Evolutionary conservation across 2,888 invertebrate genomes (phyloP).

Genomic region (Sussaba pulchella): DNA sequence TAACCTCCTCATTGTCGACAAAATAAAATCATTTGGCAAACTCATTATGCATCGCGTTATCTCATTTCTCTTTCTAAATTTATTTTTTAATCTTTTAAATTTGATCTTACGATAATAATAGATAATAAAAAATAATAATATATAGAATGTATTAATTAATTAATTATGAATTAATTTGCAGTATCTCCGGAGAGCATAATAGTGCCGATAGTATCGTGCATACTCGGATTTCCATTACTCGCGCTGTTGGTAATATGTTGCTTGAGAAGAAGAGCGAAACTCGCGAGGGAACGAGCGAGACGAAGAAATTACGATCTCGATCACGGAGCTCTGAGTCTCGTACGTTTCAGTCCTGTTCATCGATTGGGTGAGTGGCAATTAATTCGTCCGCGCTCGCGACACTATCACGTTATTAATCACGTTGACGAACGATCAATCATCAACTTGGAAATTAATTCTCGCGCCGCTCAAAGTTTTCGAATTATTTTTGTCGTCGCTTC

Average conservation of each 20-base stretch:
- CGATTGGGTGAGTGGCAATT: conserved; percentile 86
- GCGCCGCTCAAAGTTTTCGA: neutral
- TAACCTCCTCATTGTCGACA: too few relatives aligned
- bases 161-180: too few relatives aligned
- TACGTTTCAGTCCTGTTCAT: conserved; percentile 91
- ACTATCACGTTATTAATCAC: neutral
- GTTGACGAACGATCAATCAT: conserved; percentile 44
- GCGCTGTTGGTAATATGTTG: conserved; percentile 95
- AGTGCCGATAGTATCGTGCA: conserved; percentile 95
- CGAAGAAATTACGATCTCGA: conserved; percentile 93
- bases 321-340: conserved; percentile 93
- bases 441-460: neutral
- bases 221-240: conserved; percentile 94
- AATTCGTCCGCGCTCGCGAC: neutral
- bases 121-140: too few relatives aligned
- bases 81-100: too few relatives aligned
- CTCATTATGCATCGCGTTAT: neutral
- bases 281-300: conserved; percentile 93
- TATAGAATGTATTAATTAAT: too few relatives aligned
- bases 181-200: conserved; percentile 95
- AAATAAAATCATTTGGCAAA: conserved; percentile 5
- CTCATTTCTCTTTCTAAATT: too few relatives aligned
- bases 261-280: conserved; percentile 92
- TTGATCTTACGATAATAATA: too few relatives aligned
- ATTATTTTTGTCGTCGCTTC: neutral